A percentile compares a stretch with the other conserved stretches of the same genome.
phyloP scores from a whole-genome alignment of 2,113 vertebrate genomes.

The Barnardius zonarius region DNA sequence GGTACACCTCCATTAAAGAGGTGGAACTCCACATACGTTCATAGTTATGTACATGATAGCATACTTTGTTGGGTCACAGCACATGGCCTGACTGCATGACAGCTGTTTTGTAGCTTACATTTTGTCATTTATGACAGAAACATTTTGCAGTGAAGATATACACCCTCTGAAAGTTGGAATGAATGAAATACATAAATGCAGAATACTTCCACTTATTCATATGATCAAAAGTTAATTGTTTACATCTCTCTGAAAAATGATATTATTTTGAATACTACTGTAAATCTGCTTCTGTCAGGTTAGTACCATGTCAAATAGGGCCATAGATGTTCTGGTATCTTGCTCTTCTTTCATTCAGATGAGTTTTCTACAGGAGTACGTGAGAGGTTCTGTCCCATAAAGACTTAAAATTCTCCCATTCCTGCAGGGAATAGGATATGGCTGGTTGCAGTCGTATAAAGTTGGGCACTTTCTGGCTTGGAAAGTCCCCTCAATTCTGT shows the following conservation, averaged over 20 bases:
- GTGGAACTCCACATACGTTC: not conserved
- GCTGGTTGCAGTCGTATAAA: not conserved
- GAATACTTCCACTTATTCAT: not conserved
- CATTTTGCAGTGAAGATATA: not conserved
- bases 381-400: not conserved
- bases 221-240: not conserved
- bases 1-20: not conserved
- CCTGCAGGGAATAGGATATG: not conserved
- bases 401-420: not conserved
- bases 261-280: not conserved
- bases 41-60: not conserved
- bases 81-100: not conserved
- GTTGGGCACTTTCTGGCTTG: not conserved
- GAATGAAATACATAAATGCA: not conserved
- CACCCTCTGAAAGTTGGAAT: not conserved
- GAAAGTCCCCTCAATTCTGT: not conserved
- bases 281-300: not conserved
- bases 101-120: not conserved
- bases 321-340: not conserved
- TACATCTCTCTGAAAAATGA: not conserved
- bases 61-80: not conserved
- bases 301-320: not conserved
- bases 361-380: not conserved
- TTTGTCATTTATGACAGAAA: not conserved
- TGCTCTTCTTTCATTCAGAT: not conserved